A percentile compares a stretch with the other conserved stretches of the same genome.
phyloP scores from a whole-genome alignment of 2,797 vertebrate species.

The Sphenopsis melanotis region DNA sequence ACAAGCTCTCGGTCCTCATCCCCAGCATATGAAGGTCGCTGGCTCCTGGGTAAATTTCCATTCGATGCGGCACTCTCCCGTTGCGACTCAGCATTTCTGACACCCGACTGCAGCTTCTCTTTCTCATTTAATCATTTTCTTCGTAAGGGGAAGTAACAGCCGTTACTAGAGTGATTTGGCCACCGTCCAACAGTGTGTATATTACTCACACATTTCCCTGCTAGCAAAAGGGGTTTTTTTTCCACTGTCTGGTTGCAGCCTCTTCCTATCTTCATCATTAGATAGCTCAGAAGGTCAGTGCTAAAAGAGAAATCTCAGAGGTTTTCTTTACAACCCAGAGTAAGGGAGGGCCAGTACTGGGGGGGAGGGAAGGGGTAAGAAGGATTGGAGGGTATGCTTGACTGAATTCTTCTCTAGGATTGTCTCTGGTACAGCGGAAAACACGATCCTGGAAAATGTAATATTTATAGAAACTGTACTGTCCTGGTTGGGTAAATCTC shows the following conservation, averaged over 20 bases:
- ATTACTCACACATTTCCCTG: constrained; percentile 49
- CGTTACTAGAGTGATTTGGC: constrained; percentile 25
- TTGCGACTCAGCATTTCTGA: constrained; percentile 49
- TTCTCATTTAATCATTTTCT: constrained; percentile 36
- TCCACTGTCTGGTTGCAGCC: constrained; percentile 28
- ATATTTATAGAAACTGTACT: constrained; percentile 27
- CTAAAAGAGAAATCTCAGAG: background rate
- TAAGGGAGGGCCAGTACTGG: background rate
- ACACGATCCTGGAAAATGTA: background rate
- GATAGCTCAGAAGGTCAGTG: constrained; percentile 37
- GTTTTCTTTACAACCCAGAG: background rate
- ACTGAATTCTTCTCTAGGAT: background rate
- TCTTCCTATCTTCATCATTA: constrained; percentile 49
- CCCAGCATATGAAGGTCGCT: background rate
- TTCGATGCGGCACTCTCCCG: background rate
- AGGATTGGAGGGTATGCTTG: background rate
- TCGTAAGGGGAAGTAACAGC: constrained; percentile 10
- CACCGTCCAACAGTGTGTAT: constrained; percentile 6
- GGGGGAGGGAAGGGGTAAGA: background rate
- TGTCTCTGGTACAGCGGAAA: constrained; percentile 29
- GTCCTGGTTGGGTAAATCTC: background rate
- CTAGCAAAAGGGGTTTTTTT: constrained; percentile 22
- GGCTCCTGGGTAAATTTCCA: constrained; percentile 48
- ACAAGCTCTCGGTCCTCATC: background rate
- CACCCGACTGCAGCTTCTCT: background rate